Base-by-base conservation (phyloP, 2,113 vertebrate species). In the Verasper variegatus region DNA sequence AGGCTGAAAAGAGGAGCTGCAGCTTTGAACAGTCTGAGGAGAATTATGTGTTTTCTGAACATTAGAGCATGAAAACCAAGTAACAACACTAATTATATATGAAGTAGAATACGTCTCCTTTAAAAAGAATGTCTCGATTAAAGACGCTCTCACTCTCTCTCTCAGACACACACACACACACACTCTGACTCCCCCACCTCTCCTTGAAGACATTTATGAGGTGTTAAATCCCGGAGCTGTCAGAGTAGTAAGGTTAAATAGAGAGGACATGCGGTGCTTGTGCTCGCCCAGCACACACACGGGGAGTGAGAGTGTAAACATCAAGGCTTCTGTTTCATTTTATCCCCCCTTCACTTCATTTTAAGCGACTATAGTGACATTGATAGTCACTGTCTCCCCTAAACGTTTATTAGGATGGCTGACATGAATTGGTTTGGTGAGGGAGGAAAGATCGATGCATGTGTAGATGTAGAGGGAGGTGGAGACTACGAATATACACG, bases 191-290 rank as follows among this genome's bases (percentile, higher is more conserved):
- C 65, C 63, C 71, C 55, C 60, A 68, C 63, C 15, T 71, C 18
- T 64, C 80, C 84, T 78, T 74, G 70, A 76, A 85, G 73, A 64
- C 45, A 31, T 88, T 88, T 81, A 86, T 59, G 61, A 83, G 78
- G 68, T 24, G 23, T n/a, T 91, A 85, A 92, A 89, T 90, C 74
- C 83, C 60, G 6, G 45, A 62, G 35, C 21, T 5, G 13, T 64
- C 69, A 74, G 76, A 88, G 55, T 49, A 60, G 2, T 71, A 31
- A 84, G 67, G 81, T 67, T 65, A 84, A 90, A 84, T 12, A 56
- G 56, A 81, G 78, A 80, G 68, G 67, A 83, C 60, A 68, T 69
- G 8, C 59, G 21, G n/a, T 35, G 26, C 71, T 68, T 74, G 15
- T 47, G 12, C 37, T n/a, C 58, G 42, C 18, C 21, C 21, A 6